Conservation (phyloP, 2,113 vertebrate genomes). For the Brachirus orientalis region DNA sequence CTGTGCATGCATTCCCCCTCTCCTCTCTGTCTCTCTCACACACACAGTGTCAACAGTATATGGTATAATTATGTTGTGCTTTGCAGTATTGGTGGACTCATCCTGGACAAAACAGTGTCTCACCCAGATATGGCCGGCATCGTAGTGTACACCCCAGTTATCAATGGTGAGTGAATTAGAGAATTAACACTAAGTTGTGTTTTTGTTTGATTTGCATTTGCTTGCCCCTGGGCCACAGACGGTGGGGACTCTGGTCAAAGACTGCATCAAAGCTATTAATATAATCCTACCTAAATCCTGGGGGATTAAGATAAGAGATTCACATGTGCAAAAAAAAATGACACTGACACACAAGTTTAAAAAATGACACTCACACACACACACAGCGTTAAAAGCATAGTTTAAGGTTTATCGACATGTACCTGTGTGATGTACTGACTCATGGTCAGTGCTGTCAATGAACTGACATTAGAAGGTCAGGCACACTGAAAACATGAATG, state of each 20-base stretch:
- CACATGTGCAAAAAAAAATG: too few relatives aligned
- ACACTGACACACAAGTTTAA: too few relatives aligned
- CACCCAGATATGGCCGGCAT: constrained; percentile 96
- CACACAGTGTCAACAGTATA: not conserved
- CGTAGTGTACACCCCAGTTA: constrained; percentile 96
- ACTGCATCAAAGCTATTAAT: constrained; percentile 1
- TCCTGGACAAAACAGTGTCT: constrained; percentile 97
- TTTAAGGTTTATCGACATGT: too few relatives aligned
- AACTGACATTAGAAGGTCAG: too few relatives aligned
- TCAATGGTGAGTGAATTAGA: constrained; percentile 89
- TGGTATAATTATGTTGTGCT: constrained; percentile 35
- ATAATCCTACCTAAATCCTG: not conserved
- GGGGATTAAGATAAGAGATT: not conserved
- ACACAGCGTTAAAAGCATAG: too few relatives aligned
- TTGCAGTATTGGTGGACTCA: constrained; percentile 96
- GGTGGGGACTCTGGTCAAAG: not conserved
- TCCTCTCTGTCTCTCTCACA: not conserved
- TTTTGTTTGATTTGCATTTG: constrained; percentile 6
- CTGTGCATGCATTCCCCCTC: too few relatives aligned
- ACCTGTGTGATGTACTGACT: too few relatives aligned
- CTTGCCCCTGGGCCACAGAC: not conserved
- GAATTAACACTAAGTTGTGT: not conserved
- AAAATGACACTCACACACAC: too few relatives aligned
- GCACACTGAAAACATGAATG: too few relatives aligned
- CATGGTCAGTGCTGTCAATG: too few relatives aligned